A percentile compares a stretch with the other conserved stretches of the same genome.
These are phyloP conservation scores for Chrysolophus pictus DNA, from an alignment of 2,797 vertebrate genomes.

Conservation along the genomic window DNA sequence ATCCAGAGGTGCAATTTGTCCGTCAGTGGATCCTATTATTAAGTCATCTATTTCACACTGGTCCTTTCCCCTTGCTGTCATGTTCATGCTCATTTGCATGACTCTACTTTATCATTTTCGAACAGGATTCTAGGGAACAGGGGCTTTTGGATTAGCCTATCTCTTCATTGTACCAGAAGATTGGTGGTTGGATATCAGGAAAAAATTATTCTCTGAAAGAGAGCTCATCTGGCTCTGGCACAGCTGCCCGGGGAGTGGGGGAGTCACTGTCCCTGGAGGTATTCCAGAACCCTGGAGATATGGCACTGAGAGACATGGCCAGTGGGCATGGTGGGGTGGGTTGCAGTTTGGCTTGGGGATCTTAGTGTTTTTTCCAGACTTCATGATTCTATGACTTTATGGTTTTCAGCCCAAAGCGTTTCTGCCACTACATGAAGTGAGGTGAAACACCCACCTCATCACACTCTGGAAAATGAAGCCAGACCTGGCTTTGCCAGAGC, in stretches of 20 bases:
- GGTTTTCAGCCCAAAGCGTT: neutral
- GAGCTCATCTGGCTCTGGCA: too few species aligned
- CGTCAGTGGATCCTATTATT: slow-evolving; percentile 5
- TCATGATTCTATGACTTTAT: too few species aligned
- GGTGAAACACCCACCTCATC: neutral
- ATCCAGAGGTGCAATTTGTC: slow-evolving; percentile 25
- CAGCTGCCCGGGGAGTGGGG: too few species aligned
- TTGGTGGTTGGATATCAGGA: too few species aligned
- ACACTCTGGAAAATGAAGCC: rapidly evolving
- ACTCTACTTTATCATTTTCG: slow-evolving; percentile 23
- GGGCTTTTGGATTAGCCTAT: neutral
- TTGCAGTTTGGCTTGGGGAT: too few species aligned
- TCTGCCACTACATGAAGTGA: neutral
- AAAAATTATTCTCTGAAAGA: too few species aligned
- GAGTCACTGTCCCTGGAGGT: too few species aligned
- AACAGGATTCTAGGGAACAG: rapidly evolving
- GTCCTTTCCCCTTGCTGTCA: neutral
- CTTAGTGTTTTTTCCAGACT: too few species aligned
- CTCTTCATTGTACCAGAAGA: neutral
- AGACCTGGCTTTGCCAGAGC: neutral
- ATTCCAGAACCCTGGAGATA: too few species aligned
- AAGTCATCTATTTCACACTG: neutral
- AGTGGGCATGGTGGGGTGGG: too few species aligned
- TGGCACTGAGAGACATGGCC: too few species aligned
- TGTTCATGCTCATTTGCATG: neutral